Base-by-base conservation (phyloP, 1,140 invertebrate genomes). In the Leptinotarsa lineolata region DNA sequence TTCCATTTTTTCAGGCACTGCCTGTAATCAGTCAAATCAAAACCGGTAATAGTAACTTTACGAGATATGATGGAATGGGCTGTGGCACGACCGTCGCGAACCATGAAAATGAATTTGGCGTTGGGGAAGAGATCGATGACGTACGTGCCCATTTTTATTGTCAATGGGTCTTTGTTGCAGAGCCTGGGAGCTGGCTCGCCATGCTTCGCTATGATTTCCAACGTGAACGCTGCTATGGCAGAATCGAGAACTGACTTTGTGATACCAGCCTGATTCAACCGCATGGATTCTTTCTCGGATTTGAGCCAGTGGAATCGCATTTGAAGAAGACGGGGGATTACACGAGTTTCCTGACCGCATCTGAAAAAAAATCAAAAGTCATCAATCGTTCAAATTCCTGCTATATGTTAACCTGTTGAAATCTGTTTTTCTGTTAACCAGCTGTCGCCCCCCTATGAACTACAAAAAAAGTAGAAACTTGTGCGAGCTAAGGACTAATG, bases 101-200 rank as follows among this genome's bases (percentile, higher is more conserved):
- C 92, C 96, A 99, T 98, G 84, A 99, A 95, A 78, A 99, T 89
- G 86, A 98, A 99, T 87, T 99, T 99, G 46, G 97, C 91, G 82
- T 93, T 93, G 73, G 92, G 92, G 83, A 93, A 93, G 60, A 93
- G 86, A 77, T 93, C 92, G 63, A 93, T 88, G 75, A 93, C 90
- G 83, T 93, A 93, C 30, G 93, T 92, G 79, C 97, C 94, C 86
- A 97, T 97, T 87, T 99, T 98, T 59, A 99, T 89, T 18, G 96
- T 97, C 70, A 99, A 91, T 18, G 98, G 98, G 88, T 99, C 98
- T 86, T 99, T 99, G 88, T 99, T 99, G 87, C 98, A 99, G 68
- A 98, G 88, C 67, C 93, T 88, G 45, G 93, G 89, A 69, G 98
- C 97, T 15, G 96, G 93, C 79, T 97, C 94, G 30, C 97, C 98